Evolutionary conservation across 2,113 vertebrate genomes (phyloP).

Genomic region (Sorex fumeus): DNA sequence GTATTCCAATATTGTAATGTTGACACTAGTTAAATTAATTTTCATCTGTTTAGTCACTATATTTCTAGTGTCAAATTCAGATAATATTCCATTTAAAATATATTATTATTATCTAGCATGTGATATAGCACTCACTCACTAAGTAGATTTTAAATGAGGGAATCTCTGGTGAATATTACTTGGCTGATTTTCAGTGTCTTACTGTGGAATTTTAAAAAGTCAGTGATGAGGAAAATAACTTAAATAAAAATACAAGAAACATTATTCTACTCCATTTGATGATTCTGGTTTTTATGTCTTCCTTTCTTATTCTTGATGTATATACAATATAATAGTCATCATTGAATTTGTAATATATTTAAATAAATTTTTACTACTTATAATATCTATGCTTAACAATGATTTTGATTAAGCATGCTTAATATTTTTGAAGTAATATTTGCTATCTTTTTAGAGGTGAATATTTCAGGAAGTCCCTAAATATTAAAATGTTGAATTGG

Average conservation of each 20-base stretch:
- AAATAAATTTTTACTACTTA: conserved; percentile 56
- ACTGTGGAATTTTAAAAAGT: conserved; percentile 43
- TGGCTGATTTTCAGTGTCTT: neutral
- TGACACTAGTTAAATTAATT: neutral
- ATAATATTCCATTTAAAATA: conserved; percentile 15
- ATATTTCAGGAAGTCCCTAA: conserved; percentile 87
- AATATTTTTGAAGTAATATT: conserved; percentile 83
- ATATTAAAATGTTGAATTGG: conserved; percentile 90
- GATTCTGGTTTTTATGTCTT: conserved; percentile 37
- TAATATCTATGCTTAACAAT: conserved; percentile 75
- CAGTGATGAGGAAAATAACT: neutral
- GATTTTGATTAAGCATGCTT: conserved; percentile 81
- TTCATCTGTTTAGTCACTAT: neutral
- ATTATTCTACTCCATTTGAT: neutral
- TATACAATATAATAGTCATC: neutral
- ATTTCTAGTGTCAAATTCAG: neutral
- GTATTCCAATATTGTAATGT: neutral
- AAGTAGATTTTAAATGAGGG: conserved; percentile 40
- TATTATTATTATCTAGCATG: neutral
- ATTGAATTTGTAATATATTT: conserved; percentile 34
- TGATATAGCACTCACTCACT: neutral
- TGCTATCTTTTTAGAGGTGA: conserved; percentile 84
- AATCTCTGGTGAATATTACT: neutral
- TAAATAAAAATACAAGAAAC: neutral
- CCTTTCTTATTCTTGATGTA: neutral